Base-by-base conservation (phyloP, 2,888 invertebrate species). In the Myopa testacea region DNA sequence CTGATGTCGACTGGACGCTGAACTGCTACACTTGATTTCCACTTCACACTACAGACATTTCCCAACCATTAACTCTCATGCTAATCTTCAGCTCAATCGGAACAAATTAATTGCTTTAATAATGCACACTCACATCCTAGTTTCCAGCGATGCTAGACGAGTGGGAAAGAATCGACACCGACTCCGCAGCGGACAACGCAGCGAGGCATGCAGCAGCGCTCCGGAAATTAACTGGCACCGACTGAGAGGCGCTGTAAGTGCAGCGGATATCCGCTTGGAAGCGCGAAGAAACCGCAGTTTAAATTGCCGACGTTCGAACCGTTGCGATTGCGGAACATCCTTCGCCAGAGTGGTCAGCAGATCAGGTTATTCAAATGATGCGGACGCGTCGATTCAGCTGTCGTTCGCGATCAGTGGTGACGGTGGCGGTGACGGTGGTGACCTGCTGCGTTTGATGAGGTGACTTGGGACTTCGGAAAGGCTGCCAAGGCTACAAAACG, bases 201-300 rank as follows among this genome's bases (percentile, higher is more conserved):
- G 34, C 19, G 37, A 55, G 38, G 52, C 75, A 52, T 65, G 50
- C 58, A 45, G 50, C 65, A 7, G 58, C 34, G 65, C 74, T 65
- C 50, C 74, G 74, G 73, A 73, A 62, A 45, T 73, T 50, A 50
- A 63, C 26, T 62, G 72, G 58, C 73, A 73, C 34, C 68, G 38
- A 68, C 14, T 55, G 38, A 37, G 40, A 72, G 38, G 40, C 75
- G 75, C 75, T 75, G 68, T 68, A 67, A 75, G 19, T 34, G 75
- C 75, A 60, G 45, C 75, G 75, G 75, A 75, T 69, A 60, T 75
- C 75, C 75, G 75, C 60, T 69, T 68, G 58, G 75, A 69, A 58
- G 75, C 75, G 75, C 75, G 75, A 60, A 69, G 60, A 68, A 45
- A 69, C n/a, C 68, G 55, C 75, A 26, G 55, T 68, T 38, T 55